Conservation (phyloP, 2,888 invertebrate species). For the Megastigmus dorsalis region DNA sequence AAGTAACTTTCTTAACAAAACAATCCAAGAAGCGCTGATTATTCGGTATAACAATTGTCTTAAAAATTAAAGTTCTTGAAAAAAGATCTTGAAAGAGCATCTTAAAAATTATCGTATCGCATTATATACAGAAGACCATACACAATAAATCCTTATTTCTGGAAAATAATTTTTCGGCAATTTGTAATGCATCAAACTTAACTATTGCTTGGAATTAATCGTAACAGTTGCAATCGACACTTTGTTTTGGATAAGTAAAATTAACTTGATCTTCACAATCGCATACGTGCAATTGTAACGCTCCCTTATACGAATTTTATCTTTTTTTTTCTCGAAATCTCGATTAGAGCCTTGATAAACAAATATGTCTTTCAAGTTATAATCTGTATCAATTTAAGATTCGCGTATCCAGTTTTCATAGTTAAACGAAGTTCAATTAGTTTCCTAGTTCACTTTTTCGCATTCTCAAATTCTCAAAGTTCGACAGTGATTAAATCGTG, state of each 20-base stretch:
- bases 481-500: neutral
- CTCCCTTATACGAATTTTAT: neutral
- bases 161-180: neutral
- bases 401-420: neutral
- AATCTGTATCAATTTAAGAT: neutral
- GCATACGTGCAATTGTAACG: constrained; percentile 19
- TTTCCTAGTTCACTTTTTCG: neutral
- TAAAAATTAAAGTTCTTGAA: neutral
- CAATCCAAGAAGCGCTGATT: constrained; percentile 17
- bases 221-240: neutral
- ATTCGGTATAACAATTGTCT: neutral
- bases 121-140: constrained; percentile 16
- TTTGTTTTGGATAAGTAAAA: neutral
- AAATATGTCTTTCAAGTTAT: neutral
- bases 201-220: neutral
- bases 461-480: neutral
- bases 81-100: no score
- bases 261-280: constrained; percentile 13
- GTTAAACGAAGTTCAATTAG: neutral
- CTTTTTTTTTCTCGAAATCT: neutral
- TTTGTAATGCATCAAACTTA: neutral
- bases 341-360: neutral
- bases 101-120: constrained; percentile 4
- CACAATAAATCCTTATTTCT: neutral
- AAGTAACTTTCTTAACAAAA: constrained; percentile 35